Percentiles rank a stretch among this genome's conserved stretches.
phyloP scores from a whole-genome alignment of 2,113 vertebrate genomes.

The Scatophagus argus region DNA sequence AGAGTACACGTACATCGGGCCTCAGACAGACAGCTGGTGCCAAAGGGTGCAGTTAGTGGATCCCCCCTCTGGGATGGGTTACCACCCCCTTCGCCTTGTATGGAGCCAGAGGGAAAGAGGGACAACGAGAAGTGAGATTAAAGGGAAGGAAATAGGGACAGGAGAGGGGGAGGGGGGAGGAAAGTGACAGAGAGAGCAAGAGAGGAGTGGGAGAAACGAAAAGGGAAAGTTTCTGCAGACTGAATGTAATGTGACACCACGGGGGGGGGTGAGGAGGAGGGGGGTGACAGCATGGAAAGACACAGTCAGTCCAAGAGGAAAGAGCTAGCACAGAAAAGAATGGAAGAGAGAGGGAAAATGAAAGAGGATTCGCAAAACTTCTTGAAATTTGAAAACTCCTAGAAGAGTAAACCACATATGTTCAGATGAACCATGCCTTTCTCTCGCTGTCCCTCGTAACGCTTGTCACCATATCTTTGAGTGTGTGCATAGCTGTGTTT shows the following conservation, averaged over 20 bases:
- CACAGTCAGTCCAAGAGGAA: constrained; percentile 44
- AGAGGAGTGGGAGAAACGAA: constrained; percentile 53
- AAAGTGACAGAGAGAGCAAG: constrained; percentile 37
- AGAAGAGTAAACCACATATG: constrained; percentile 26
- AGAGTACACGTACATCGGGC: constrained; percentile 46
- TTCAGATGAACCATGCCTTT: not conserved
- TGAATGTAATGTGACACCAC: constrained; percentile 72
- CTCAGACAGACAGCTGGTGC: constrained; percentile 75
- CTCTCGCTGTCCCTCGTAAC: not conserved
- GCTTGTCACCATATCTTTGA: not conserved
- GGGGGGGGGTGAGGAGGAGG: not conserved
- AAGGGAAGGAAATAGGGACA: constrained; percentile 60
- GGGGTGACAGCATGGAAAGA: constrained; percentile 75
- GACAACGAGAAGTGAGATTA: constrained; percentile 62
- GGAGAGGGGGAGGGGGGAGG: constrained; percentile 16
- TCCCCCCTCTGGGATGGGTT: constrained; percentile 63
- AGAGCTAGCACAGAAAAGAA: constrained; percentile 25
- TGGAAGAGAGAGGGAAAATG: not conserved
- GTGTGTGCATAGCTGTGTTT: not conserved
- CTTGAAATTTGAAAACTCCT: constrained; percentile 45
- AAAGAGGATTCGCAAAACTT: constrained; percentile 42
- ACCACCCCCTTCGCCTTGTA: constrained; percentile 55
- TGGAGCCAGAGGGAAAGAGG: constrained; percentile 55
- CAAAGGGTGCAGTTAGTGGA: constrained; percentile 72
- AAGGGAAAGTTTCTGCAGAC: constrained; percentile 70